phyloP scores from a whole-genome alignment of 2,888 invertebrate genomes.

The Harmothoe impar region DNA sequence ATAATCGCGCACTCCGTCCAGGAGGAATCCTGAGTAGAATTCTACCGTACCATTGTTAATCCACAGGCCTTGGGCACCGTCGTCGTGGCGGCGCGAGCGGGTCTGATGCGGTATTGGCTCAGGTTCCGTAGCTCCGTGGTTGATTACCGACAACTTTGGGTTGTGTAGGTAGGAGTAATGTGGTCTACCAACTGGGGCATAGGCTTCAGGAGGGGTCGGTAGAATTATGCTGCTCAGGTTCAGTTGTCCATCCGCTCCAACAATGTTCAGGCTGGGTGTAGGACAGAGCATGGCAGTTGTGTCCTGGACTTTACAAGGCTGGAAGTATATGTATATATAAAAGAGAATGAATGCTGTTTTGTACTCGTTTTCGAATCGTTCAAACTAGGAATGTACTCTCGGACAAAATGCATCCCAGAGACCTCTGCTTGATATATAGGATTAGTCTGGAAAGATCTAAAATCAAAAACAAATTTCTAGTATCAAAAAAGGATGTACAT shows the following conservation, averaged over 20 bases:
- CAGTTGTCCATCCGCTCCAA: neutral
- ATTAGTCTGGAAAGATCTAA: too few relatives aligned
- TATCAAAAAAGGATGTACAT: too few relatives aligned
- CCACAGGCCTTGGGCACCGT: neutral
- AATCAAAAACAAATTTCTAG: too few relatives aligned
- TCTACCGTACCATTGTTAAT: constrained; percentile 11
- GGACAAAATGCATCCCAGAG: too few relatives aligned
- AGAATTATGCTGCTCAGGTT: neutral
- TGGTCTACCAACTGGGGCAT: neutral
- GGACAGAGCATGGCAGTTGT: neutral
- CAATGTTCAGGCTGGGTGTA: neutral
- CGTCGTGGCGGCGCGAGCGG: too few relatives aligned
- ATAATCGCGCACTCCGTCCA: neutral
- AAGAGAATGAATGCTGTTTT: neutral
- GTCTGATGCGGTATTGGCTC: too few relatives aligned
- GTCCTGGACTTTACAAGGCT: neutral
- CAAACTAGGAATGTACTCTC: too few relatives aligned
- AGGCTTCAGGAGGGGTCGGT: neutral
- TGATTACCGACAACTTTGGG: too few relatives aligned
- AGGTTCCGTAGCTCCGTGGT: too few relatives aligned
- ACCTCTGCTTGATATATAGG: too few relatives aligned
- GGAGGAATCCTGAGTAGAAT: neutral
- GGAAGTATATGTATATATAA: neutral
- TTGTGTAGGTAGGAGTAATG: too few relatives aligned
- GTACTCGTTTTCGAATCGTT: too few relatives aligned